Percentiles rank a stretch among this genome's conserved stretches.
Evolutionary conservation across 2,888 invertebrate genomes (phyloP).

Genomic region (Tridacna gigas): DNA sequence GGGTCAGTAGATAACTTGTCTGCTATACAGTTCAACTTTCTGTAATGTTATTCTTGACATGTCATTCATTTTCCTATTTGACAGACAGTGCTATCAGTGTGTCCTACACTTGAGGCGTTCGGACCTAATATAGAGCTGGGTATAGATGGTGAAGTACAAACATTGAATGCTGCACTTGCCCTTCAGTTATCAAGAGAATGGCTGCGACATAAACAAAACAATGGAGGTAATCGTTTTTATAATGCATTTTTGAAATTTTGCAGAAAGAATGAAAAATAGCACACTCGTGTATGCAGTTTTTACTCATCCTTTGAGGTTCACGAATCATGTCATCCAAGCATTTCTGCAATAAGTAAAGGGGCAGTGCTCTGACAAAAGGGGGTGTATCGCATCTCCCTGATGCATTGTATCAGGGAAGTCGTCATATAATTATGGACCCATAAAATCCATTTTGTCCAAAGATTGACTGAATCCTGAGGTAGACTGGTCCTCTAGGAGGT

Average conservation of each 20-base stretch:
- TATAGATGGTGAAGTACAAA: not conserved
- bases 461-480: too few species aligned
- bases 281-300: not conserved
- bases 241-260: not conserved
- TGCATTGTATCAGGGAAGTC: too few species aligned
- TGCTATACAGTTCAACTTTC: not conserved
- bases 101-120: not conserved
- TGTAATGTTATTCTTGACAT: not conserved
- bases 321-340: not conserved
- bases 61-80: not conserved
- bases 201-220: not conserved
- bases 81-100: not conserved
- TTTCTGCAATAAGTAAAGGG: too few species aligned
- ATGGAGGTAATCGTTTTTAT: not conserved
- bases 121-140: not conserved
- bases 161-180: not conserved
- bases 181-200: not conserved
- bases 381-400: too few species aligned
- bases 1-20: not conserved
- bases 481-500: too few species aligned
- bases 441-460: too few species aligned
- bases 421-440: too few species aligned
- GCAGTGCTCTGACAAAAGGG: too few species aligned
- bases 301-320: not conserved
- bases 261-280: not conserved